Conservation (phyloP, 2,113 vertebrate genomes). For the Pseudopodoces humilis region DNA sequence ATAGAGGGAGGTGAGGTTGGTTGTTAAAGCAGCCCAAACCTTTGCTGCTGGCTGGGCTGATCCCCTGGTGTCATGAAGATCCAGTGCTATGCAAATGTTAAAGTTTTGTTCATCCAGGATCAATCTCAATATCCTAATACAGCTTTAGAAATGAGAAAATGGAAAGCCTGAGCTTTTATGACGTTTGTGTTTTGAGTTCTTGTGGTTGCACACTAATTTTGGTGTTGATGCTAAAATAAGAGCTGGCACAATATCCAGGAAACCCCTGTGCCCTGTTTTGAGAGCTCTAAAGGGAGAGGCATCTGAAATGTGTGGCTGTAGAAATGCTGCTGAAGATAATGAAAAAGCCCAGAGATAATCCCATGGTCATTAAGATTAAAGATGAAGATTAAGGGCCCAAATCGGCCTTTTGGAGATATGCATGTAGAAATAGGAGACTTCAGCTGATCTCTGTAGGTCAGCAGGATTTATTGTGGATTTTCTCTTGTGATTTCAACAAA, state of each 20-base stretch:
- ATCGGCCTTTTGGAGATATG: constrained; percentile 40
- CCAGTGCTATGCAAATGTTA: not conserved
- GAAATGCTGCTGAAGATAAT: constrained; percentile 49
- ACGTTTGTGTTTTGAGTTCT: not conserved
- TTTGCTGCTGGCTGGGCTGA: not conserved
- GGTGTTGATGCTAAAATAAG: not conserved
- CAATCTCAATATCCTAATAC: not conserved
- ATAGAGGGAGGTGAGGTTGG: not conserved
- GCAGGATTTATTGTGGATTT: constrained; percentile 44
- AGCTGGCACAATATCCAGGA: not conserved
- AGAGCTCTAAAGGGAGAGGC: not conserved
- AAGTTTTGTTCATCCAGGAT: not conserved
- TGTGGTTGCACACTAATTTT: not conserved
- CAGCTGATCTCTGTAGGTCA: constrained; percentile 27
- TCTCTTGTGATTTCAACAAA: constrained; percentile 29
- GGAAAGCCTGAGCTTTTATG: not conserved
- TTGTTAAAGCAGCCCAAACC: not conserved
- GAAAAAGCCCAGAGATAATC: constrained; percentile 56
- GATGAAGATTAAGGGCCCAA: constrained; percentile 53
- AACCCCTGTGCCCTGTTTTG: not conserved
- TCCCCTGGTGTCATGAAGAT: not conserved
- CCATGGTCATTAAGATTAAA: constrained; percentile 33
- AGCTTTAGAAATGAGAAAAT: not conserved
- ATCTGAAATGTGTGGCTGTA: not conserved
- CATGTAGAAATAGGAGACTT: constrained; percentile 30